A percentile compares a stretch with the other conserved stretches of the same genome.
These are phyloP conservation scores for Sphenodon punctatus DNA, from an alignment of 2,797 vertebrate genomes.

Conservation along the genomic window DNA sequence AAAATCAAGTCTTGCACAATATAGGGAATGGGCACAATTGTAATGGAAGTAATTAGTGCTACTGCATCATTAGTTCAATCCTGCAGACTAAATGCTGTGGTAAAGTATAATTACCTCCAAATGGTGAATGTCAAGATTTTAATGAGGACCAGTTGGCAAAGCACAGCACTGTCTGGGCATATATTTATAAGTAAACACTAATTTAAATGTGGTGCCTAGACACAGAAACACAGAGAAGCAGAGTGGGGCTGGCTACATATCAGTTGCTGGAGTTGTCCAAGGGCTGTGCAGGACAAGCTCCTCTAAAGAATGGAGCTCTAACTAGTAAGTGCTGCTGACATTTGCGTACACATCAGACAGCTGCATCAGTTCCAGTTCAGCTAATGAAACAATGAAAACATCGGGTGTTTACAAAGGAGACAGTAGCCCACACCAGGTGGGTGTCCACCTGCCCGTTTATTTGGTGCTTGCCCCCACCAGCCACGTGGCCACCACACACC, in stretches of 20 bases:
- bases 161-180: conserved; percentile 24
- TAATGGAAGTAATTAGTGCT: conserved; percentile 30
- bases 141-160: conserved; percentile 9
- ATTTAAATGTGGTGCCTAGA: not conserved
- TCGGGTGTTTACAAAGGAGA: too few relatives aligned
- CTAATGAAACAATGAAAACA: too few relatives aligned
- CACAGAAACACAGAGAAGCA: not conserved
- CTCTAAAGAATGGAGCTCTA: too few relatives aligned
- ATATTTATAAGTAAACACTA: conserved; percentile 1
- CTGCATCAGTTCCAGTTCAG: too few relatives aligned
- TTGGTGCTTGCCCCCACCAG: too few relatives aligned
- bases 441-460: too few relatives aligned
- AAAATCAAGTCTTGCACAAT: conserved; percentile 15
- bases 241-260: not conserved
- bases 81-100: conserved; percentile 22
- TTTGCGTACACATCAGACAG: too few relatives aligned
- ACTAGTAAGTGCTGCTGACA: too few relatives aligned
- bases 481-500: too few relatives aligned
- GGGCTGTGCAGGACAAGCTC: not conserved
- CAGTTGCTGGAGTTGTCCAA: not conserved
- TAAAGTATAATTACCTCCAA: conserved; percentile 26
- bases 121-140: conserved; percentile 44
- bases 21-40: not conserved
- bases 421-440: too few relatives aligned
- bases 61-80: conserved; percentile 17